Evolutionary conservation across 2,113 vertebrate genomes (phyloP).

Genomic region (Brachyhypopomus gauderio): DNA sequence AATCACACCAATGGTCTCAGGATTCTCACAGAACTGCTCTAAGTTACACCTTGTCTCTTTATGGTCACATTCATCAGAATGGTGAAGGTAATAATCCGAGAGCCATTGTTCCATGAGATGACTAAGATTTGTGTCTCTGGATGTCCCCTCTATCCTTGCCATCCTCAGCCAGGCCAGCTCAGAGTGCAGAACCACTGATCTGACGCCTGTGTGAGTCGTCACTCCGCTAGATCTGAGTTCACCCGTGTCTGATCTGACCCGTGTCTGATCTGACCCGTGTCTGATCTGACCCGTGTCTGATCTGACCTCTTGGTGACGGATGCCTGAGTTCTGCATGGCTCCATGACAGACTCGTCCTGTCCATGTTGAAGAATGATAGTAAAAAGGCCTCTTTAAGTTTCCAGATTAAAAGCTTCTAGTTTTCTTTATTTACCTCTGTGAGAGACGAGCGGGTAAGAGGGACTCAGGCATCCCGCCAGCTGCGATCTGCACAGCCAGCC

Average conservation of each 20-base stretch:
- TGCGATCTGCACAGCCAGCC: slow-evolving; percentile 31
- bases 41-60: background rate
- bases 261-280: background rate
- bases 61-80: background rate
- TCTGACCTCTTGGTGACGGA: no score
- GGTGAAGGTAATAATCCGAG: no score
- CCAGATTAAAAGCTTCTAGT: background rate
- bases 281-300: background rate
- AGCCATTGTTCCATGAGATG: no score
- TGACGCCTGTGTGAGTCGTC: background rate
- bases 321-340: background rate
- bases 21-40: no score
- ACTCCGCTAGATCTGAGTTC: background rate
- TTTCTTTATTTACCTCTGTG: slow-evolving; percentile 25
- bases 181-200: background rate
- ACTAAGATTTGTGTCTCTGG: no score
- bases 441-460: background rate
- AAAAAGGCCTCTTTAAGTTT: background rate
- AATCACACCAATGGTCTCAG: no score
- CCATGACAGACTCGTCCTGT: background rate
- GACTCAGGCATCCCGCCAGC: slow-evolving; percentile 8
- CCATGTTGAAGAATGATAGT: background rate
- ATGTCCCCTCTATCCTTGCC: no score
- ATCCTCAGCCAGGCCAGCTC: background rate
- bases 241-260: background rate